These are phyloP conservation scores for Octonoba sinensis DNA, from an alignment of 2,888 invertebrate species.

Conservation along the genomic window DNA sequence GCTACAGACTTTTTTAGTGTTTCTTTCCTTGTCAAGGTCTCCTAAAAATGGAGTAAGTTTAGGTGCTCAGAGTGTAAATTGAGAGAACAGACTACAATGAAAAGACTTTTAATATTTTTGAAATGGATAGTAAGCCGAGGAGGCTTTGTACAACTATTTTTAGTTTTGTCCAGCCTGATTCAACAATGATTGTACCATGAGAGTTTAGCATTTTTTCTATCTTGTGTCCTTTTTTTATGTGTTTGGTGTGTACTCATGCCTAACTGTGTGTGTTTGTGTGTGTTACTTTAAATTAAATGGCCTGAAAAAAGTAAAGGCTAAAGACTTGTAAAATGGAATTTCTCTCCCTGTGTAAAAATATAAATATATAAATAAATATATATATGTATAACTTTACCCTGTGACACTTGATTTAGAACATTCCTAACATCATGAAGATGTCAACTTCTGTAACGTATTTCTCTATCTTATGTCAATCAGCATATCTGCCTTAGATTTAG, in stretches of 20 bases:
- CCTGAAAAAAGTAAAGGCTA: slow-evolving; percentile 36
- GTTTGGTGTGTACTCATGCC: slow-evolving; percentile 24
- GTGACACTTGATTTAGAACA: slow-evolving; percentile 51
- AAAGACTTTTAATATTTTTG: slow-evolving; percentile 55
- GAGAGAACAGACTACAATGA: slow-evolving; percentile 22
- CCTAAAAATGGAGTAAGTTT: slow-evolving; percentile 15
- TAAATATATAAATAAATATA: slow-evolving; percentile 35
- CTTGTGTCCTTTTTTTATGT: slow-evolving; percentile 42
- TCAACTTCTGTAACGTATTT: slow-evolving; percentile 43
- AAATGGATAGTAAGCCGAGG: slow-evolving; percentile 56
- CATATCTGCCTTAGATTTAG: slow-evolving; percentile 55
- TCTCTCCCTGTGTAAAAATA: slow-evolving; percentile 50
- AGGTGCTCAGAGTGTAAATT: slow-evolving; percentile 61
- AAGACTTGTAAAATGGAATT: slow-evolving; percentile 47
- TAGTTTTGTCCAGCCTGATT: slow-evolving; percentile 21
- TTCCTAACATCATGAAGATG: slow-evolving; percentile 60
- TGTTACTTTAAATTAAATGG: slow-evolving; percentile 29
- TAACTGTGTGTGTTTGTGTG: slow-evolving; percentile 11
- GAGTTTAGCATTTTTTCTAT: slow-evolving; percentile 35
- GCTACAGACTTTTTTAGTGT: slow-evolving; percentile 44
- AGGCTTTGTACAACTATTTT: slow-evolving; percentile 56
- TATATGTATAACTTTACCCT: slow-evolving; percentile 13
- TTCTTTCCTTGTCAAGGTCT: slow-evolving; percentile 25
- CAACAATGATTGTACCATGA: slow-evolving; percentile 28
- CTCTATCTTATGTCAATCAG: slow-evolving; percentile 47